Evolutionary conservation across 2,888 invertebrate genomes (phyloP).

Genomic region (Diadegma fenestrale): DNA sequence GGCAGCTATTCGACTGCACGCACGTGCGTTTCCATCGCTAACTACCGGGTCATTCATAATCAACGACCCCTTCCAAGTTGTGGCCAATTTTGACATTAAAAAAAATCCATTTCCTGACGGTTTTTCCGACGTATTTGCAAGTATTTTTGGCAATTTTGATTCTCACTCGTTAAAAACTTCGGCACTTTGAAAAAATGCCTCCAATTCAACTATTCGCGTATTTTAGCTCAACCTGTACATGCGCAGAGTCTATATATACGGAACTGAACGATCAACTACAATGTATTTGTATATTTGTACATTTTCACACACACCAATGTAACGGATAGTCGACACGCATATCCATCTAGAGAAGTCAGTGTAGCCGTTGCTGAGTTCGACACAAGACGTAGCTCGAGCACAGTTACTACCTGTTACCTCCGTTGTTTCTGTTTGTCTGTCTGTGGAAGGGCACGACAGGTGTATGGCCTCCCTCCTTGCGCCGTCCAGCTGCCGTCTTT

Average conservation of each 20-base stretch:
- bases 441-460: slow-evolving; percentile 79
- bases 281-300: slow-evolving; percentile 13
- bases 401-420: slow-evolving; percentile 76
- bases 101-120: not conserved
- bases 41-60: slow-evolving; percentile 14
- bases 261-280: slow-evolving; percentile 33
- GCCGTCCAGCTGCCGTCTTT: slow-evolving; percentile 82
- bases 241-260: slow-evolving; percentile 8
- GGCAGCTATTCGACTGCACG: slow-evolving; percentile 63
- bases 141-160: not conserved
- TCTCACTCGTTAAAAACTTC: not conserved
- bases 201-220: not conserved
- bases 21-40: slow-evolving; percentile 51
- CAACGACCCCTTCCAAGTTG: not conserved
- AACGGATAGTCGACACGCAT: slow-evolving; percentile 74
- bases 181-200: not conserved
- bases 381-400: slow-evolving; percentile 60
- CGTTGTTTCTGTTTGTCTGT: slow-evolving; percentile 80
- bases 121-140: not conserved
- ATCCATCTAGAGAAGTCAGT: slow-evolving; percentile 68
- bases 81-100: not conserved
- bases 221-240: slow-evolving; percentile 8
- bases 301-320: slow-evolving; percentile 61
- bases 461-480: slow-evolving; percentile 75
- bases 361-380: slow-evolving; percentile 72